Conservation (phyloP, 2,113 vertebrate species). For the Dicrurus megarhynchus region DNA sequence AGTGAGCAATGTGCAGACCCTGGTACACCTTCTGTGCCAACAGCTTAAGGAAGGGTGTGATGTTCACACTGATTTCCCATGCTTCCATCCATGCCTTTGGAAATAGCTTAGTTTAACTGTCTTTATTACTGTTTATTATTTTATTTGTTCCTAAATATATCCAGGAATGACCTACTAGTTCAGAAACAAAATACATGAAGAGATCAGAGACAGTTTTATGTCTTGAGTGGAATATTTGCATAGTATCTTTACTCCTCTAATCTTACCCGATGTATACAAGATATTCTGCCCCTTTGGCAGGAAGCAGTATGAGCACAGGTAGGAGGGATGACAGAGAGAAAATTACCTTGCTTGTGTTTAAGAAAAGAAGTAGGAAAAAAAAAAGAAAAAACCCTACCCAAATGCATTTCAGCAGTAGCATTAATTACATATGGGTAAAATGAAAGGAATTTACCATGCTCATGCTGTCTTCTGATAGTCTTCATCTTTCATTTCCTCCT, state of each 20-base stretch:
- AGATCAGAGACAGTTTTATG: not conserved
- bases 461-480: not conserved
- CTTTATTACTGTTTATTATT: not conserved
- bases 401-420: not conserved
- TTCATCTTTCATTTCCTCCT: not conserved
- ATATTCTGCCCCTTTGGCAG: not conserved
- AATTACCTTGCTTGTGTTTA: not conserved
- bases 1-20: not conserved
- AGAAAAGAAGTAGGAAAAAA: not conserved
- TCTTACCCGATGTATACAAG: not conserved
- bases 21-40: too few species aligned
- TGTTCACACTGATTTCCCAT: not conserved
- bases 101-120: not conserved
- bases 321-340: not conserved
- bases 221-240: not conserved
- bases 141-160: not conserved
- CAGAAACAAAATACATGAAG: not conserved
- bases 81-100: not conserved
- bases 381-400: rapidly evolving
- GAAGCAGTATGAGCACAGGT: not conserved
- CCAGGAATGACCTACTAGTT: not conserved
- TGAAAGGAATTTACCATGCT: not conserved
- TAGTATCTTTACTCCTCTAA: not conserved
- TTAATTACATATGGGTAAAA: not conserved
- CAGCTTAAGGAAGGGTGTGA: not conserved